phyloP scores from a whole-genome alignment of 2,797 vertebrate species.

The Pteronotus mesoamericanus region DNA sequence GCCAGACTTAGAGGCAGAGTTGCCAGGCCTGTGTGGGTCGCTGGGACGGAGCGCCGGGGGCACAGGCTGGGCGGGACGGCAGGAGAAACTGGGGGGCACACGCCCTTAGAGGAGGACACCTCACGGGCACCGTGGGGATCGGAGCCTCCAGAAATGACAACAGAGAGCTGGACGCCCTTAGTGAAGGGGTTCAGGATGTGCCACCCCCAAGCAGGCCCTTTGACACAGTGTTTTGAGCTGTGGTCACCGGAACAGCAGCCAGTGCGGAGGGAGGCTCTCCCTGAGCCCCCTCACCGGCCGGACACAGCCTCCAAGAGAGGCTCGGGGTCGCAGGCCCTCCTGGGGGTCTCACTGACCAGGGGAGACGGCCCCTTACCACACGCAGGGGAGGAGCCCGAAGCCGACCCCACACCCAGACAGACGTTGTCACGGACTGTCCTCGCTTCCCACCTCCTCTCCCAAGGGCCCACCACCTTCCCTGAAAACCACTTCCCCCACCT shows the following conservation, averaged over 20 bases:
- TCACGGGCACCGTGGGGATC: accelerated
- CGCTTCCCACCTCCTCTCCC: background rate
- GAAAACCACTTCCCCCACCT: background rate
- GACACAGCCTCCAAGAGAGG: background rate
- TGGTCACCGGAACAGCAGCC: background rate
- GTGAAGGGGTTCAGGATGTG: background rate
- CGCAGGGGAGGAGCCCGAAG: background rate
- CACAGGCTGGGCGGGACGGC: background rate
- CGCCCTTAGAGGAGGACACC: background rate
- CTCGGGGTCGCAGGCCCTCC: background rate
- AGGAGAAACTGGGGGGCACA: background rate
- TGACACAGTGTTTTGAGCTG: background rate
- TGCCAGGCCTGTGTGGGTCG: background rate
- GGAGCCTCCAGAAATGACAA: background rate
- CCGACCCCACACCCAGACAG: background rate
- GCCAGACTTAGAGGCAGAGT: background rate
- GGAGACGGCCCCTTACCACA: background rate
- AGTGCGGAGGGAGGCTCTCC: too few species aligned
- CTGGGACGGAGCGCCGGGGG: background rate
- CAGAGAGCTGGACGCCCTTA: background rate
- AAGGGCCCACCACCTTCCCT: background rate
- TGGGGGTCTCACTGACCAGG: background rate
- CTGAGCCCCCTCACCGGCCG: background rate
- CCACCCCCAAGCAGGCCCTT: background rate
- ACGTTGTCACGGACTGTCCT: background rate